Conservation (phyloP, 2,113 vertebrate genomes). For the Nothocercus julius region DNA sequence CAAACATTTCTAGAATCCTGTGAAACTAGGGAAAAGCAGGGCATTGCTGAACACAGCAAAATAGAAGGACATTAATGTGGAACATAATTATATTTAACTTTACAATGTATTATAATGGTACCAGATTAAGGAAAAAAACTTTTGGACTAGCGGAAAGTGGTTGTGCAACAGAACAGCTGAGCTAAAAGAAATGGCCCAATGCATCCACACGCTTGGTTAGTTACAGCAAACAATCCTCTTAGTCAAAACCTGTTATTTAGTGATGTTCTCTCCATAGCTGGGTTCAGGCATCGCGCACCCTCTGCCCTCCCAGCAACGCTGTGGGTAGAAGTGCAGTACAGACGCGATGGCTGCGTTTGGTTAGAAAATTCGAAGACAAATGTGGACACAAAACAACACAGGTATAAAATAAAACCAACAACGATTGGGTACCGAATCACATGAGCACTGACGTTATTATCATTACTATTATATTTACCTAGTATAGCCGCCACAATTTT, state of each 20-base stretch:
- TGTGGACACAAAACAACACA: neutral
- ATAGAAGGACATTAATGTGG: neutral
- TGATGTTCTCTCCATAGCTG: neutral
- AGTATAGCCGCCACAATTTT: neutral
- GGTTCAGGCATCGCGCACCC: accelerated
- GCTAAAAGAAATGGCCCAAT: neutral
- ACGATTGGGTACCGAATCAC: neutral
- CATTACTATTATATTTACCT: neutral
- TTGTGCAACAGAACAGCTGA: neutral
- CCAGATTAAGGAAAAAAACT: constrained; percentile 1
- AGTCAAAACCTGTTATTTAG: neutral
- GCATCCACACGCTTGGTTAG: neutral
- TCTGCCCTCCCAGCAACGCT: neutral
- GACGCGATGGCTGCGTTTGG: neutral
- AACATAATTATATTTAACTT: neutral
- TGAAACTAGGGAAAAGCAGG: constrained; percentile 23
- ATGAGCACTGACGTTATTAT: neutral
- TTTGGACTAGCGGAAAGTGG: neutral
- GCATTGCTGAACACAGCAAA: neutral
- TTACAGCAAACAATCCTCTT: neutral
- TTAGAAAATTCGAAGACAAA: neutral
- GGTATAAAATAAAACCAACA: neutral
- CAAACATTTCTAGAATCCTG: constrained; percentile 42
- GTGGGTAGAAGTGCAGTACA: neutral
- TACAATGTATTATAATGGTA: neutral